Evolutionary conservation across 2,113 vertebrate species (phyloP).

Genomic region (Smithornis capensis): DNA sequence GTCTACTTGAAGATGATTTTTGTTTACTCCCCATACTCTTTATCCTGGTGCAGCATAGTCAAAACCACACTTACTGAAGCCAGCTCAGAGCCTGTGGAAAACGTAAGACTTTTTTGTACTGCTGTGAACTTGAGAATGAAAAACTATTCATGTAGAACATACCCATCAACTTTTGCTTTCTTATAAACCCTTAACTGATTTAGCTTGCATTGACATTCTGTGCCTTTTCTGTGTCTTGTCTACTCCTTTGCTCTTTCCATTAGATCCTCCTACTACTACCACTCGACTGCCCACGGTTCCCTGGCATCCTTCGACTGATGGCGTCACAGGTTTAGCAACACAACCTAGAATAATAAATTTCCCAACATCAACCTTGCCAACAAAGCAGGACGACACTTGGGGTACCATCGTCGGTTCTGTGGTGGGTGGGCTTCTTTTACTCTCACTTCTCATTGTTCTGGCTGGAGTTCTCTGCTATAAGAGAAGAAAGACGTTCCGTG

Average conservation of each 20-base stretch:
- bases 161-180: slow-evolving; percentile 78
- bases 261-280: slow-evolving; percentile 96
- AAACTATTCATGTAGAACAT: slow-evolving; percentile 75
- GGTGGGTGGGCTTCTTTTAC: slow-evolving; percentile 88
- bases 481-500: slow-evolving; percentile 91
- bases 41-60: not conserved
- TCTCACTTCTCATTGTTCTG: slow-evolving; percentile 86
- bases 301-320: slow-evolving; percentile 77
- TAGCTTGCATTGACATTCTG: slow-evolving; percentile 93
- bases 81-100: not conserved
- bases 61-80: not conserved
- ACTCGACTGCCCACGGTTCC: slow-evolving; percentile 84
- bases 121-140: slow-evolving; percentile 74
- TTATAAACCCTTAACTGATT: slow-evolving; percentile 82
- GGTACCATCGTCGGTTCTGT: slow-evolving; percentile 87
- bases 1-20: not conserved
- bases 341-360: slow-evolving; percentile 78
- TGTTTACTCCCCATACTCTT: not conserved
- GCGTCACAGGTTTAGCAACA: slow-evolving; percentile 79
- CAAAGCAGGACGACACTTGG: slow-evolving; percentile 83
- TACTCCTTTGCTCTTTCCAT: slow-evolving; percentile 85
- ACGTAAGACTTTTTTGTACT: not conserved
- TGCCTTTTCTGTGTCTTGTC: slow-evolving; percentile 89
- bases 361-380: slow-evolving; percentile 84
- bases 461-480: slow-evolving; percentile 85